phyloP scores from a whole-genome alignment of 2,888 invertebrate species.

The Abrostola triplasia region DNA sequence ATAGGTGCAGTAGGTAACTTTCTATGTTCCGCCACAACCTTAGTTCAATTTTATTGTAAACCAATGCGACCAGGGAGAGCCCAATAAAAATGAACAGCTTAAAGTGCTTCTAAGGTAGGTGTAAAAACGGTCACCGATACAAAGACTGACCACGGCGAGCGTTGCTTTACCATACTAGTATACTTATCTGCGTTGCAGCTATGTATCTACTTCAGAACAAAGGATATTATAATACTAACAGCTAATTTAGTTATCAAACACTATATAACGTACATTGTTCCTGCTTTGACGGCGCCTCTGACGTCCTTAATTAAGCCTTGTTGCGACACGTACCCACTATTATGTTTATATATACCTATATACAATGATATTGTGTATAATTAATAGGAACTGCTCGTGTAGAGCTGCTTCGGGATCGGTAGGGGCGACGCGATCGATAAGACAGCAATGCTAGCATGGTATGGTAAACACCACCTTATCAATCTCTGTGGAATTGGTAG shows the following conservation, averaged over 20 bases:
- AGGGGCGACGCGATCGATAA: neutral
- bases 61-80: too few relatives aligned
- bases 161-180: neutral
- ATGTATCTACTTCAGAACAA: conserved; percentile 4
- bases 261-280: conserved; percentile 41
- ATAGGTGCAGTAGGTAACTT: too few relatives aligned
- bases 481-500: too few relatives aligned
- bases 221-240: conserved; percentile 18
- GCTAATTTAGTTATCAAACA: conserved; percentile 51
- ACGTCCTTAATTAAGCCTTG: conserved; percentile 48
- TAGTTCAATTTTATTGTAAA: too few relatives aligned
- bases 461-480: neutral
- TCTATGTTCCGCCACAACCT: too few relatives aligned
- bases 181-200: neutral
- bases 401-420: neutral
- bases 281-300: conserved; percentile 48
- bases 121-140: too few relatives aligned
- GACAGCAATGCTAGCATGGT: neutral
- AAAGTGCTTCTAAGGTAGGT: too few relatives aligned
- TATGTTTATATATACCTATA: conserved; percentile 19
- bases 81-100: too few relatives aligned
- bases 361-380: conserved; percentile 17
- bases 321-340: conserved; percentile 24
- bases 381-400: conserved; percentile 4
- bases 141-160: too few relatives aligned